Evolutionary conservation across 2,113 vertebrate genomes (phyloP), one percentile per base, ranked within the genome.

Genomic region (Ochotona princeps): DNA sequence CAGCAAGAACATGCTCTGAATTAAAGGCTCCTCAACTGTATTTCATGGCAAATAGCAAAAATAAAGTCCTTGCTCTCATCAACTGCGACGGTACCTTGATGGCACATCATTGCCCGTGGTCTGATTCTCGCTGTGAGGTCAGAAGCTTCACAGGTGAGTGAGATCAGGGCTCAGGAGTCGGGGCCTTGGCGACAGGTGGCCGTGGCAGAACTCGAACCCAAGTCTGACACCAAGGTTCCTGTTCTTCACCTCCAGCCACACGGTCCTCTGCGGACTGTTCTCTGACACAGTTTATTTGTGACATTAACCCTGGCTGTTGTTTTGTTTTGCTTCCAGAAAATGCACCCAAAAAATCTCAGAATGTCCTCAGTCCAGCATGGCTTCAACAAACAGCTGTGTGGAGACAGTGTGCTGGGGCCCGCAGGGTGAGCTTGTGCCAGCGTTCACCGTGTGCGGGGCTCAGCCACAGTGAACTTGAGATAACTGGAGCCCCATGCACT

Each of bases 381-480:
- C 60, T 91, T 83, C 80, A 61, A 88, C n/a, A 76, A 90, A 78
- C 10, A 26, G 57, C 83, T 80, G 49, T 54, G 73, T 76, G 66
- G 66, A 85, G 89, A 17, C 54, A 65, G 35, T 51, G n/a, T 32
- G 18, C 30, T 11, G 10, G 60, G 65, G 18, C n/a, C 32, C 17
- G 18, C 32, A 54, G 65, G 44, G 28, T 57, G 5, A 20, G 2
- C 65, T 30, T 61, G 60, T 44, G 28, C 67, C 75, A 54, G 4
- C 26, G 23, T 74, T 89, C 32, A 13, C 25, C 12, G 8, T 4
- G 0, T 8, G 3, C 26, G 14, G 35, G 84, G 66, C 23, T 66
- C 60, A 26, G 20, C 83, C 49, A 57, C 13, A 6, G 2, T 11
- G 70, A 81, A 57, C 25, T 57, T 4, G 21, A 23, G 21, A 11